Percentiles rank a stretch among this genome's conserved stretches.
Evolutionary conservation across 2,888 invertebrate genomes (phyloP).

Genomic region (Drosophila nr. perissopoda): DNA sequence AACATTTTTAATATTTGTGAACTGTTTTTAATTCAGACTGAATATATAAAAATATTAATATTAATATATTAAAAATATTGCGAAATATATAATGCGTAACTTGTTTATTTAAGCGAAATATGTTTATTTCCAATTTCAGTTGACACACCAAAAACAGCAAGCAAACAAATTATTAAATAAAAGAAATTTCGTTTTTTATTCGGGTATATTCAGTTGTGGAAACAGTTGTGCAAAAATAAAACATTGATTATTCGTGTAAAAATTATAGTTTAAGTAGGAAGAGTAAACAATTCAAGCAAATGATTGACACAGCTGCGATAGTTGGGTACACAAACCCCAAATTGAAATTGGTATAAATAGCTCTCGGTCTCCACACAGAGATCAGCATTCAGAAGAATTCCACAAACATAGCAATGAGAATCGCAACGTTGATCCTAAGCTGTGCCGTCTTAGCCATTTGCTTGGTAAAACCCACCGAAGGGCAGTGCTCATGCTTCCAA

Average conservation of each 20-base stretch:
- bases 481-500: no score
- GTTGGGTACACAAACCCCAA: not conserved
- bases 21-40: not conserved
- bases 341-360: not conserved
- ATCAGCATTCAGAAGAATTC: not conserved
- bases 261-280: not conserved
- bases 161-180: not conserved
- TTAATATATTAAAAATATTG: not conserved
- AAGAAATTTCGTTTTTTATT: not conserved
- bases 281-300: not conserved
- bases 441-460: no score
- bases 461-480: no score
- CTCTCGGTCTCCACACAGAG: not conserved
- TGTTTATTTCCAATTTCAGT: not conserved
- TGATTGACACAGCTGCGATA: not conserved
- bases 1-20: not conserved
- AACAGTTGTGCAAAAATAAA: not conserved
- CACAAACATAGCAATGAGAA: not conserved
- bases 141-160: not conserved
- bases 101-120: no score
- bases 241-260: not conserved
- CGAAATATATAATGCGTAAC: no score
- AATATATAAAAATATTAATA: no score
- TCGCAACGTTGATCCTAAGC: not conserved
- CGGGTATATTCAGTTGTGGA: not conserved